These are phyloP conservation scores for Nasalis larvatus DNA, from an alignment of 2,113 vertebrate genomes.

Conservation along the genomic window DNA sequence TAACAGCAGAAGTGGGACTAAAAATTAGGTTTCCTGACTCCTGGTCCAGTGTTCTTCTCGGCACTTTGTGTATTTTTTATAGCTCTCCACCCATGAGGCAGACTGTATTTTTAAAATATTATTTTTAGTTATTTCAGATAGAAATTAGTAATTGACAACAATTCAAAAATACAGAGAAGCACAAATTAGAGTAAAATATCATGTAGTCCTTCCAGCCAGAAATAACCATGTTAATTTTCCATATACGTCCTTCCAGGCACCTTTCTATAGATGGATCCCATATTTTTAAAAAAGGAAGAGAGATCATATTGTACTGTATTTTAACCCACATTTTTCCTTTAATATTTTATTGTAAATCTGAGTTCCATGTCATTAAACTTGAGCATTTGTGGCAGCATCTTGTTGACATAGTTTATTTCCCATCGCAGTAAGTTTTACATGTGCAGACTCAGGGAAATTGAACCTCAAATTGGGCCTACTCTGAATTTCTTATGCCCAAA, in stretches of 20 bases:
- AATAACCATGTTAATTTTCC: not conserved
- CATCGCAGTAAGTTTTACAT: not conserved
- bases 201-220: not conserved
- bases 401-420: not conserved
- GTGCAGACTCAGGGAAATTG: not conserved
- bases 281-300: not conserved
- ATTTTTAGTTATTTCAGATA: not conserved
- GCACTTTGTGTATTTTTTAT: not conserved
- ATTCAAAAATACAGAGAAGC: not conserved
- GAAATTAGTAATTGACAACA: not conserved
- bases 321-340: not conserved
- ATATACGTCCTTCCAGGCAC: not conserved
- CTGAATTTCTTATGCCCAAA: not conserved
- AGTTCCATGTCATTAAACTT: not conserved
- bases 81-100: not conserved
- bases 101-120: not conserved
- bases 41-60: not conserved
- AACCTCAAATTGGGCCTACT: not conserved
- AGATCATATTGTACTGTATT: not conserved
- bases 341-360: not conserved
- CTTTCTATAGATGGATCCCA: not conserved
- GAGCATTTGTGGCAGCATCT: not conserved
- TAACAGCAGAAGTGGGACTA: not conserved
- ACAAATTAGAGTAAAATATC: not conserved
- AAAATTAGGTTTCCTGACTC: not conserved